Base-by-base conservation (phyloP, 2,797 vertebrate species). In the Staurois parvus region DNA sequence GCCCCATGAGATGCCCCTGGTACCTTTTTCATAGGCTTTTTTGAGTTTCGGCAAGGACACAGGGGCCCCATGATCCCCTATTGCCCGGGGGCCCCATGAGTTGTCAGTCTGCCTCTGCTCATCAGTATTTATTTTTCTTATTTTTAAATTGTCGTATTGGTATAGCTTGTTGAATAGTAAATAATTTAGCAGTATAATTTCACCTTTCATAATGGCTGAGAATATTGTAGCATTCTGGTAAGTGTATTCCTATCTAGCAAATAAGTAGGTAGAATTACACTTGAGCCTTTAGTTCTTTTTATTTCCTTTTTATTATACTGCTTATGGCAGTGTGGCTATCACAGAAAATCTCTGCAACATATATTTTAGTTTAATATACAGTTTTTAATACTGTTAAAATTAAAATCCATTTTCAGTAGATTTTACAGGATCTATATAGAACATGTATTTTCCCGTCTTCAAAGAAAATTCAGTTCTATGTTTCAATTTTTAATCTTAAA, bases 401-500 rank as follows among this genome's bases (percentile, higher is more conserved):
- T 52, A 76, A 76, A 28, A 40, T n/a, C 19, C 28, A 11, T 66
- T 72, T 70, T 78, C 21, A 26, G 30, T 19, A 72, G n/a, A 84
- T 70, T 84, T 17, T 69, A 28, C 21, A 7, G n/a, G 29, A 76
- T 76, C 73, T 77, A 78, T 42, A 67, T 28, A 40, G 45, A 84
- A 52, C 42, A 56, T 32, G 26, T 21, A 70, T 69, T 37, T 84
- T 10, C 34, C 69, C 40, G 52, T 52, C 69, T 74, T 85, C 76
- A 79, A 85, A 85, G 69, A 59, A 85, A 79, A 62, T 56, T 26
- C 48, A 52, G 52, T 72, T 52, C 73, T 66, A 42, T 72, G 72
- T 67, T 79, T 77, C 48, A 73, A 66, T 79, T 73, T 72, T 66
- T 30, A 48, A 73, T 85, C 69, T 66, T 37, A 78, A 79, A 79